Evolutionary conservation across 2,797 vertebrate genomes (phyloP), one percentile per base, ranked within the genome.

Genomic region (Alca torda): DNA sequence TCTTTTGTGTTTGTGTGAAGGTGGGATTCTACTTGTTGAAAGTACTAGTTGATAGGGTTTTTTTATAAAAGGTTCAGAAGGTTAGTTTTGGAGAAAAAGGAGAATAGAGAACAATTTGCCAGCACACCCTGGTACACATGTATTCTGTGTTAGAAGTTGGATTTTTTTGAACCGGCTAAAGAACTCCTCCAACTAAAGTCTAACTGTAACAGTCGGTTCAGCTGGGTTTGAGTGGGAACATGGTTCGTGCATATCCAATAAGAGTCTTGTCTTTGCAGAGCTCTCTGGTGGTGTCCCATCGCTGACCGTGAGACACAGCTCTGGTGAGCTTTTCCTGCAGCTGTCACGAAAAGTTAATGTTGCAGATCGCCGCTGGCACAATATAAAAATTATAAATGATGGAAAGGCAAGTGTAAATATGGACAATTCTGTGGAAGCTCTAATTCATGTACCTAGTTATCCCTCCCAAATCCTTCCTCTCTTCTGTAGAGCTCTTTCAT

Each of bases 281-380:
- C 92, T 99, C 91, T 98, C 97, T 14, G 97, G 98, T 43, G 99
- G 99, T 2, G 92, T 98, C 83, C 99, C 99, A 0, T 95, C 95
- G 0, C 97, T 99, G 97, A 99, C 98, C 0, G 64, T 99, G 41
- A 99, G 98, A 82, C 98, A 99, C 46, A 98, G 99, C 68, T 99
- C 99, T 13, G 98, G 98, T 82, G 98, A 98, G 3, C 96, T 99
- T 89, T 98, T 98, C 37, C 97, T 99, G 84, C 98, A 98, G 97
- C 97, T 99, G 39, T 97, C 98, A 4, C 73, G 80, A 3, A 97
- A 94, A 84, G 95, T 98, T 93, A 97, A 98, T 23, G 97, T 98
- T 84, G 98, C 98, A 19, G 99, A 99, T 98, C 98, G 98, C 3
- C 98, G 96, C 84, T 99, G 99, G 99, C 99, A 99, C 95, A 99